Evolutionary conservation across 2,797 vertebrate species (phyloP).

Genomic region (Thamnophis elegans): DNA sequence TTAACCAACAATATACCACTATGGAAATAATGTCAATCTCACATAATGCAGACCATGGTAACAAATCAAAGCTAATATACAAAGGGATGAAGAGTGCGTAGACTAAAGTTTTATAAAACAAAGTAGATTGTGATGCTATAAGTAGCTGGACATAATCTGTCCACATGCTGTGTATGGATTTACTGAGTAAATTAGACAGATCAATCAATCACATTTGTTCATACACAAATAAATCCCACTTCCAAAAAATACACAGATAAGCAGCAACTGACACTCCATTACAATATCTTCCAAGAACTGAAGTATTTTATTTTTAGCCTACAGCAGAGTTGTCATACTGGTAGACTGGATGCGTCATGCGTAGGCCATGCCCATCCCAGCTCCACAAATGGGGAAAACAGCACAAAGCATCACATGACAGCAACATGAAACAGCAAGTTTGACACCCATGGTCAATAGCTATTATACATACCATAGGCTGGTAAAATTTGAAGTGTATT

Average conservation of each 20-base stretch:
- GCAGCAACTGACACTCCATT: background rate
- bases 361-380: no score
- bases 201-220: background rate
- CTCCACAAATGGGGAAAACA: no score
- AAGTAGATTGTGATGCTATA: background rate
- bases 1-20: background rate
- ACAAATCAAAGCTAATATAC: background rate
- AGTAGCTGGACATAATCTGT: background rate
- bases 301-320: background rate
- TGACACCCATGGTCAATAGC: background rate
- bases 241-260: background rate
- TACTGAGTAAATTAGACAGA: background rate
- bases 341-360: no score
- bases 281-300: background rate
- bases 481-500: background rate
- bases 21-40: background rate
- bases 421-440: no score
- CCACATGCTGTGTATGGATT: background rate
- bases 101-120: background rate
- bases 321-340: no score
- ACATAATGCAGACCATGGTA: background rate
- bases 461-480: background rate
- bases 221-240: background rate
- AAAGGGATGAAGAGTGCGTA: background rate
- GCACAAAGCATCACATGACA: no score